Evolutionary conservation across 1,140 invertebrate genomes (phyloP).

Genomic region (Neuroterus valhalla): DNA sequence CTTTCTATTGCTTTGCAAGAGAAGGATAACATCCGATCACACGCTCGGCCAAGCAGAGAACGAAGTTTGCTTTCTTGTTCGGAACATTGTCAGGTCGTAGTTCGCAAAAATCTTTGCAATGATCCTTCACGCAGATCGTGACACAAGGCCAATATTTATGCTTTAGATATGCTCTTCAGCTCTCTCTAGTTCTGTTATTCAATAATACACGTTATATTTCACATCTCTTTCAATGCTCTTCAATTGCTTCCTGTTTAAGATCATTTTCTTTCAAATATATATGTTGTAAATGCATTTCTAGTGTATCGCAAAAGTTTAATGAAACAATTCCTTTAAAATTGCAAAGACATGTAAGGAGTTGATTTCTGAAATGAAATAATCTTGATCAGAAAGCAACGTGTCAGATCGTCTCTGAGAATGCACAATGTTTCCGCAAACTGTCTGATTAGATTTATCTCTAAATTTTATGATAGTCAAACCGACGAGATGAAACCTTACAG

Average conservation of each 20-base stretch:
- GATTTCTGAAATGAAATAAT: no score
- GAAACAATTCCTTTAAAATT: no score
- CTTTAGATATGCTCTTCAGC: not conserved
- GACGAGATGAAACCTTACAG: slow-evolving; percentile 4
- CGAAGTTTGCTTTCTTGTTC: slow-evolving; percentile 23
- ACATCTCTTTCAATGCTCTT: not conserved
- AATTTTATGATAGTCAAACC: slow-evolving; percentile 11
- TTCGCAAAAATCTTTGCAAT: not conserved
- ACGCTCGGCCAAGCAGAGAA: slow-evolving; percentile 10
- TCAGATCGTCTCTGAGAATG: not conserved
- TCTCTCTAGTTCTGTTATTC: slow-evolving; percentile 30
- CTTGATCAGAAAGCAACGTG: slow-evolving; percentile 19
- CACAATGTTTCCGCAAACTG: slow-evolving; percentile 2
- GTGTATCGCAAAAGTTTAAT: no score
- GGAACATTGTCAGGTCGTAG: slow-evolving; percentile 5
- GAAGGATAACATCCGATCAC: slow-evolving; percentile 19
- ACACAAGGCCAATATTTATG: not conserved
- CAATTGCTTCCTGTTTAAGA: not conserved
- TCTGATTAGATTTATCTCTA: slow-evolving; percentile 20
- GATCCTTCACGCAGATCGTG: not conserved
- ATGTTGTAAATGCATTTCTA: no score
- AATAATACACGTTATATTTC: not conserved
- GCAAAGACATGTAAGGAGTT: no score
- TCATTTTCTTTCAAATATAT: not conserved
- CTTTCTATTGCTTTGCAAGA: slow-evolving; percentile 8